Evolutionary conservation across 2,888 invertebrate genomes (phyloP), one percentile per base, ranked within the genome.

Genomic region (Drosophila nigricruria): DNA sequence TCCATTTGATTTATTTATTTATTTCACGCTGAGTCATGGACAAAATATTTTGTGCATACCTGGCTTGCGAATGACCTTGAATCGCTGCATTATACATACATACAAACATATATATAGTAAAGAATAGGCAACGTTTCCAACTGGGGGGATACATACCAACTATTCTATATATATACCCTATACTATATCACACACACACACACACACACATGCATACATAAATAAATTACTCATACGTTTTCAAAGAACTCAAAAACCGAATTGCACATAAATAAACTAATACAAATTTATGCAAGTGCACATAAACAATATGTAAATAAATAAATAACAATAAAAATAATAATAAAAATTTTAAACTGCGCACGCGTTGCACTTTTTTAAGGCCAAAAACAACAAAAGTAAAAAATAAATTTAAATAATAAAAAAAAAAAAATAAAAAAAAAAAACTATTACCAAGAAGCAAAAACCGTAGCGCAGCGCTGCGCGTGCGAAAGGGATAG

Each of bases 401-500:
- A 27, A 38, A 57, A 8, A 18, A 34, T 5, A 49, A 49, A 49
- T 47, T 47, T 9, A 18, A 12, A 49, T 12, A 49, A 45, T 34
- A 49, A 36, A 23, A 23, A 38, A 45, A 36, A 58, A 34, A n/a
- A 45, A 53, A 38, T 50, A 45, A n/a, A 25, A 56, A 38, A 49
- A 42, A 43, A 52, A 58, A 71, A 74, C 69, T 71, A 61, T 69
- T 47, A 45, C 10, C 61, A 69, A 77, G 57, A 43, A 79, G 59
- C 45, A 47, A 78, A 63, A 73, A 40, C 73, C 68, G 69, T 73
- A 61, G 73, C 60, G 43, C 32, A 60, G 63, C 58, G 25, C 25
- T 18, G 23, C 27, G 59, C 40, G 59, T 58, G 67, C n/a, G 66
- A 88, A 88, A 84, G 85, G 86, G 91, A 92, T 79, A 79, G 81